Percentiles rank a stretch among this genome's conserved stretches.
These are phyloP conservation scores for Loris lydekkerianus DNA, from an alignment of 2,797 vertebrate species.

Conservation along the genomic window DNA sequence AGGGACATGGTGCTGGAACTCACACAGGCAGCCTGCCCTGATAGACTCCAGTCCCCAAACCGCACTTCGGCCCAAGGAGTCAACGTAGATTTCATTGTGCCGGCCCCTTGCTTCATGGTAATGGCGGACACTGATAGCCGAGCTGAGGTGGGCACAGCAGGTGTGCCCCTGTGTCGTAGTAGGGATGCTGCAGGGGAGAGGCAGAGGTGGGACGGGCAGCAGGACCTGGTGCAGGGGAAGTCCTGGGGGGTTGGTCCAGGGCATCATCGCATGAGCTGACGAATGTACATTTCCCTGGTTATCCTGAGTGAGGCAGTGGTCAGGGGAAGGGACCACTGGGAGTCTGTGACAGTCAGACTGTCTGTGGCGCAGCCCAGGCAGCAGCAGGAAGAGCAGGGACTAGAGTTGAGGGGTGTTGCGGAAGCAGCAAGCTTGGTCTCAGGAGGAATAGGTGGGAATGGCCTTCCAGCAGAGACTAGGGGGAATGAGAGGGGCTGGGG, in stretches of 20 bases:
- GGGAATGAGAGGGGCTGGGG: not conserved
- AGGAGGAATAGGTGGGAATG: not conserved
- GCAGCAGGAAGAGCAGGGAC: not conserved
- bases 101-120: rapidly evolving
- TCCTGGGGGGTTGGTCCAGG: not conserved
- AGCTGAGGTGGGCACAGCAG: rapidly evolving
- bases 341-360: not conserved
- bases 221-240: not conserved
- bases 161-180: rapidly evolving
- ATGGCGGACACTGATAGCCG: rapidly evolving
- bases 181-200: not conserved
- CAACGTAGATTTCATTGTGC: too few species aligned
- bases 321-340: not conserved
- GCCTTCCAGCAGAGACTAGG: not conserved
- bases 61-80: not conserved
- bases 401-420: too few species aligned
- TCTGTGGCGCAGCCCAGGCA: not conserved
- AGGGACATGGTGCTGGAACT: not conserved
- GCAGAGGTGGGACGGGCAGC: too few species aligned
- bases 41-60: not conserved
- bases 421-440: too few species aligned
- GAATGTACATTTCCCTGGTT: not conserved
- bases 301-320: not conserved
- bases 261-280: rapidly evolving
- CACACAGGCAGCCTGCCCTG: not conserved